Conservation (phyloP, 2,113 vertebrate species). For the Pterocles burchelli region DNA sequence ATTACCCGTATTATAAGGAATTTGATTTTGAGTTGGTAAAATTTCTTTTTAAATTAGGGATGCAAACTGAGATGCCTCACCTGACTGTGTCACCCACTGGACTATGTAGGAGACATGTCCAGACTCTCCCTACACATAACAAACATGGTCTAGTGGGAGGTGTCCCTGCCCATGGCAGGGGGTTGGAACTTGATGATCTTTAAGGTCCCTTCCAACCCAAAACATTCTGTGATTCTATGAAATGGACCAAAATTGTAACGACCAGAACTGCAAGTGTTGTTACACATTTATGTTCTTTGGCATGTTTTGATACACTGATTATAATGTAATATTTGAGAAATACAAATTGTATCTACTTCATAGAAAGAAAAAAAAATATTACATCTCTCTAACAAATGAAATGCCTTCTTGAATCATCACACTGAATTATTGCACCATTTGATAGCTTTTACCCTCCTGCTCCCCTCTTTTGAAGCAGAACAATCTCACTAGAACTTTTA, state of each 20-base stretch:
- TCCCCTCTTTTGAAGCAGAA: background rate
- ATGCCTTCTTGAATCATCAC: background rate
- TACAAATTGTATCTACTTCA: background rate
- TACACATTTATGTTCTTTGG: background rate
- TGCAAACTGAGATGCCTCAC: background rate
- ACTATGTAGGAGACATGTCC: background rate
- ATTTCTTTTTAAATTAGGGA: background rate
- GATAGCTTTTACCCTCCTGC: background rate
- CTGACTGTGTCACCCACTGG: background rate
- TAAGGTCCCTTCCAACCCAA: too few relatives aligned
- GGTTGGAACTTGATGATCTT: too few relatives aligned
- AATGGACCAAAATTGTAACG: background rate
- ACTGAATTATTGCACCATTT: background rate
- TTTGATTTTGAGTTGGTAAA: background rate
- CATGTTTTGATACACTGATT: background rate
- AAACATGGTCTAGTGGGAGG: background rate
- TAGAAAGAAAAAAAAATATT: background rate
- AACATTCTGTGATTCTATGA: background rate
- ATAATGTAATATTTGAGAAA: background rate
- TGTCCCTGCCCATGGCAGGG: too few relatives aligned
- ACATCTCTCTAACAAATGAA: background rate
- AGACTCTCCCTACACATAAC: background rate
- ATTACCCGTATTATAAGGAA: background rate
- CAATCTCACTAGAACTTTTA: background rate
- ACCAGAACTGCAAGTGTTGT: background rate